phyloP scores from a whole-genome alignment of 1,140 invertebrate species.

The Zeugodacus cucurbitae region DNA sequence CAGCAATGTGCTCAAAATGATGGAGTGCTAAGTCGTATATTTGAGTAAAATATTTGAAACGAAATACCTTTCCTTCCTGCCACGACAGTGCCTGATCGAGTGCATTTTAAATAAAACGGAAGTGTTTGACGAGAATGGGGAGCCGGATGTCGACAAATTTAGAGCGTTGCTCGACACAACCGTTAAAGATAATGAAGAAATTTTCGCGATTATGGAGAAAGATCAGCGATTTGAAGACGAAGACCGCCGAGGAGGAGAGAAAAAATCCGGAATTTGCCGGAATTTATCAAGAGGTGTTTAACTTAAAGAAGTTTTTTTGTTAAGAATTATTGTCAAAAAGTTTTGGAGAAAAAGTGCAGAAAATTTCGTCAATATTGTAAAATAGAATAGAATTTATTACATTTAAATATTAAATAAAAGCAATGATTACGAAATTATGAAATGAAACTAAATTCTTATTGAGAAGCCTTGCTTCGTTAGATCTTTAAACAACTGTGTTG shows the following conservation, averaged over 20 bases:
- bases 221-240: background rate
- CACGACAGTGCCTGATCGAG: background rate
- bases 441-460: too few species aligned
- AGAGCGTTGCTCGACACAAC: background rate
- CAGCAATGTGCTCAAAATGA: background rate
- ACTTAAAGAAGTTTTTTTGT: too few species aligned
- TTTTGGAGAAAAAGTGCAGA: too few species aligned
- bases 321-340: too few species aligned
- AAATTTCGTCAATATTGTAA: too few species aligned
- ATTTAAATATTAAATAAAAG: too few species aligned
- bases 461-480: too few species aligned
- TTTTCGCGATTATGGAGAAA: background rate
- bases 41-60: background rate
- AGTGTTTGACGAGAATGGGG: background rate
- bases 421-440: too few species aligned
- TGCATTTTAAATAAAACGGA: conserved; percentile 15
- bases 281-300: too few species aligned
- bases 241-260: background rate
- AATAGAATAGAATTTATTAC: too few species aligned
- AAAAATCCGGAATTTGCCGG: background rate
- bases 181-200: background rate
- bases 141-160: background rate
- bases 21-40: background rate
- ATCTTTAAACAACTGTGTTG: too few species aligned
- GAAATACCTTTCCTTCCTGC: background rate